Evolutionary conservation across 2,888 invertebrate genomes (phyloP), one percentile per base, ranked within the genome.

Genomic region (Euplexia lucipara): DNA sequence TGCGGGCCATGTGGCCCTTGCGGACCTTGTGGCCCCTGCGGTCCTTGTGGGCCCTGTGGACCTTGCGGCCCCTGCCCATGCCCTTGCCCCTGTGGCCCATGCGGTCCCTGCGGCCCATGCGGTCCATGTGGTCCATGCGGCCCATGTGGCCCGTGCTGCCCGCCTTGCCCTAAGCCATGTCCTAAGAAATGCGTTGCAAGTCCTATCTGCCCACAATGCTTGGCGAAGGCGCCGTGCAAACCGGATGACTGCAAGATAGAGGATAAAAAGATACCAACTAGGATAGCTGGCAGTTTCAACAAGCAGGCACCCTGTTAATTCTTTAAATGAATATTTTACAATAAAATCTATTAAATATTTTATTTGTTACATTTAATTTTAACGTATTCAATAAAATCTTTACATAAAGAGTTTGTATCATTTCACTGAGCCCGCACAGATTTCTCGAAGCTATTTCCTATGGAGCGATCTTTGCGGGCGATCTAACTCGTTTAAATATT

Each of bases 11-110:
- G 42, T 9, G 20, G 75, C 12, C n/a, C 37, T 1, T 20, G 26
- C 10, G 6, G 3, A 1, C 8, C 41, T 0, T 52, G 39, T 10
- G 4, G 7, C 0, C 14, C 75, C 79, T 1, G 85, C 45, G 83
- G 87, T 34, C 83, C 84, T 0, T 86, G 83, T 35, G 82, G 82
- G 0, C 82, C 86, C 0, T 87, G 87, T 22, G 84, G 86, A 0
- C 85, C 88, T 0, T 90, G 89, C 35, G 87, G 89, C 0, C n/a
- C n/a, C n/a, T n/a, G n/a, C n/a, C n/a, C n/a, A n/a, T 89, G 8
- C 14, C 2, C 91, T 0, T 88, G 90, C n/a, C 88, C 87, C 0
- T 86, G 88, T 18, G 78, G 84, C 0, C 81, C 86, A 0, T 86
- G 86, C 10, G 83, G 86, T 0, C 85, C 86, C 0, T 86, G 86